These are phyloP conservation scores for Poecilia gillii DNA, from an alignment of 2,797 vertebrate species.

Conservation along the genomic window DNA sequence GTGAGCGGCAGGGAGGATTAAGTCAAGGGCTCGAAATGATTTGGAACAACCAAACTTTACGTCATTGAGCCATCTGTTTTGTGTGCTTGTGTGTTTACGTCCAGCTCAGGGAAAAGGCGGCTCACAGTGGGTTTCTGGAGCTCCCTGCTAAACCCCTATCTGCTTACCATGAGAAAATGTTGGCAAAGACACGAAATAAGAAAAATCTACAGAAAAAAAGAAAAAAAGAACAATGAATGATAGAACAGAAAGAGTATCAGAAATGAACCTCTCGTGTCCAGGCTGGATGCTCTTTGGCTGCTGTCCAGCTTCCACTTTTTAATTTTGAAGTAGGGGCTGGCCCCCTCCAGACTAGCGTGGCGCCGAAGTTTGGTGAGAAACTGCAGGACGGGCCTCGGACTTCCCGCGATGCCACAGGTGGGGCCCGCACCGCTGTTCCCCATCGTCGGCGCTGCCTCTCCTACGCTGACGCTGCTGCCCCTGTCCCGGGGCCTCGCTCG, in stretches of 20 bases:
- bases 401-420: slow-evolving; percentile 47
- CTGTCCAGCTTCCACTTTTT: slow-evolving; percentile 97
- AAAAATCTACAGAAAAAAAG: slow-evolving; percentile 3
- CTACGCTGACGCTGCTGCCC: slow-evolving; percentile 57
- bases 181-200: slow-evolving; percentile 28
- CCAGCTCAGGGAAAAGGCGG: slow-evolving; percentile 45
- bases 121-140: slow-evolving; percentile 67
- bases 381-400: slow-evolving; percentile 86
- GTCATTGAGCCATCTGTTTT: slow-evolving; percentile 80
- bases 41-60: slow-evolving; percentile 70
- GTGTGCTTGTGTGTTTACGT: slow-evolving; percentile 49
- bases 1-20: slow-evolving; percentile 53
- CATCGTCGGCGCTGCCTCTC: slow-evolving; percentile 45
- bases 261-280: slow-evolving; percentile 94
- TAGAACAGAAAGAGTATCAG: slow-evolving; percentile 8
- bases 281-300: slow-evolving; percentile 93
- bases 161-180: slow-evolving; percentile 37
- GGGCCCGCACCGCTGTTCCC: slow-evolving; percentile 37
- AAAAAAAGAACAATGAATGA: neutral
- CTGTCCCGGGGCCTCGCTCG: slow-evolving; percentile 67
- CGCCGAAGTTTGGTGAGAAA: slow-evolving; percentile 93
- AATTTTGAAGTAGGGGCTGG: slow-evolving; percentile 96
- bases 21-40: slow-evolving; percentile 57
- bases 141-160: slow-evolving; percentile 43
- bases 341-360: slow-evolving; percentile 93